Evolutionary conservation across 1,140 invertebrate species (phyloP).

Genomic region (Batillaria attramentaria): DNA sequence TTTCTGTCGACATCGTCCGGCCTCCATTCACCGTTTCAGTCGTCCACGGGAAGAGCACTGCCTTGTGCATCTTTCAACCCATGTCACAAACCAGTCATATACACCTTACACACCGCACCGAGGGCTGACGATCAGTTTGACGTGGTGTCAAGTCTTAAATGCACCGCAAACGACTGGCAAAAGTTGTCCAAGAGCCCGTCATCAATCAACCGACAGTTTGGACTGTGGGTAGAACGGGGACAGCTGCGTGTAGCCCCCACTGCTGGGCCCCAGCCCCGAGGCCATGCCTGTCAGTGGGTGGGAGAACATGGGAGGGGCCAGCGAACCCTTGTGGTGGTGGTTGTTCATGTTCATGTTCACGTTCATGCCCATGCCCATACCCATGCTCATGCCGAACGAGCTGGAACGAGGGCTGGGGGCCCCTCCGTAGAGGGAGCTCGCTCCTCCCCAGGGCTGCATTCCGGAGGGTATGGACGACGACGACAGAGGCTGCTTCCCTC

Average conservation of each 20-base stretch:
- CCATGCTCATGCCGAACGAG: slow-evolving; percentile 17
- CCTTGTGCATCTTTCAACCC: too few species aligned
- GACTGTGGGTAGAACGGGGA: slow-evolving; percentile 26
- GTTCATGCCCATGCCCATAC: slow-evolving; percentile 10
- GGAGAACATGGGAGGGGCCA: slow-evolving; percentile 23
- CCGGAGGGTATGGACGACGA: not conserved
- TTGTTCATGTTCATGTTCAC: slow-evolving; percentile 6
- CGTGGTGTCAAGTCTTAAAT: too few species aligned
- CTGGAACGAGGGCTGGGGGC: not conserved
- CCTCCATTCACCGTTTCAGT: too few species aligned
- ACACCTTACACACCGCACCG: too few species aligned
- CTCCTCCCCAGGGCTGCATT: not conserved
- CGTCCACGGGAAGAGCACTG: too few species aligned
- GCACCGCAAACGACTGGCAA: too few species aligned
- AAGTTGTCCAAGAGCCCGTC: not conserved
- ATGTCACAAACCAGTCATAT: too few species aligned
- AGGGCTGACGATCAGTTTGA: too few species aligned
- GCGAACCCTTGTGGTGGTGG: slow-evolving; percentile 15
- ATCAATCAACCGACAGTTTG: slow-evolving; percentile 27
- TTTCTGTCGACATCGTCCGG: too few species aligned
- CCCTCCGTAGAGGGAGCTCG: not conserved
- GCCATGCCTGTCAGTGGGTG: slow-evolving; percentile 26
- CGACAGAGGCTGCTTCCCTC: not conserved
- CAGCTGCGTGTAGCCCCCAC: slow-evolving; percentile 21
- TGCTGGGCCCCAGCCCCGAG: not conserved